phyloP scores from a whole-genome alignment of 1,140 invertebrate genomes.

The Hormaphis cornu region DNA sequence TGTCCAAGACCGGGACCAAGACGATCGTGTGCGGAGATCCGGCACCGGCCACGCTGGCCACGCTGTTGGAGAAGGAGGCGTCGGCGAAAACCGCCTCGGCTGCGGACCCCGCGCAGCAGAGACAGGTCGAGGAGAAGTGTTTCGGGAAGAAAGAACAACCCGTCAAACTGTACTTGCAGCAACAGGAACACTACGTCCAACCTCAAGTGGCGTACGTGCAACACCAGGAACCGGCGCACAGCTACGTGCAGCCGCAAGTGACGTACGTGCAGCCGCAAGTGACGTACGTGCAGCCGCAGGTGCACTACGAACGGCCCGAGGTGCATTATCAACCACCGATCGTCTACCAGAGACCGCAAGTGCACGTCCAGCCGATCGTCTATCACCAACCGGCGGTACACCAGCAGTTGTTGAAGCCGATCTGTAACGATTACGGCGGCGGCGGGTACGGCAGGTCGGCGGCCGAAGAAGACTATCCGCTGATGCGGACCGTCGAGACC shows the following conservation, averaged over 20 bases:
- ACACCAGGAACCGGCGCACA: background rate
- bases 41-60: background rate
- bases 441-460: background rate
- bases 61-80: background rate
- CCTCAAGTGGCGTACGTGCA: background rate
- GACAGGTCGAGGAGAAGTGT: background rate
- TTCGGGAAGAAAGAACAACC: background rate
- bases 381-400: no score
- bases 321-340: background rate
- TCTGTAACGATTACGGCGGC: background rate
- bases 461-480: background rate
- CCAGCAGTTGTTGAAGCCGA: no score
- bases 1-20: background rate
- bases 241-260: background rate
- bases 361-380: no score
- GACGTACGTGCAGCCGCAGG: background rate
- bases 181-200: background rate
- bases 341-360: background rate
- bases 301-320: background rate
- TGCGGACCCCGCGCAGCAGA: background rate
- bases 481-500: background rate
- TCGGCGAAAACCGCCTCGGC: background rate
- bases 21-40: slow-evolving; percentile 6
- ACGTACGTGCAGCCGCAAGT: background rate
- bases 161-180: background rate